Evolutionary conservation across 2,113 vertebrate genomes (phyloP).

Genomic region (Herpetotheres cachinnans): DNA sequence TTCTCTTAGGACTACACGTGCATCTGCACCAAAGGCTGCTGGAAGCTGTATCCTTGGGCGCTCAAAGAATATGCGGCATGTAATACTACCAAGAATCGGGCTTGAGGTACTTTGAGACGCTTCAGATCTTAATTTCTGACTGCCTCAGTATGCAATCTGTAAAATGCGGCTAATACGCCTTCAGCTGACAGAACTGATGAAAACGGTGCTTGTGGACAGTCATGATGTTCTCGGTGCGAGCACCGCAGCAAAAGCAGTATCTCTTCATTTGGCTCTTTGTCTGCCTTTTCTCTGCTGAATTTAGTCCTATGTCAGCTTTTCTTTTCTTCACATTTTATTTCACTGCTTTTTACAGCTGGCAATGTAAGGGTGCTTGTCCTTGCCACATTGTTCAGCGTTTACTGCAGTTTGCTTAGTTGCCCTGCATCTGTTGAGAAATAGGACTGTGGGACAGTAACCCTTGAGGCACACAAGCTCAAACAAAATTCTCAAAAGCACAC

Average conservation of each 20-base stretch:
- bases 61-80: neutral
- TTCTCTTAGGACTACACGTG: neutral
- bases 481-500: neutral
- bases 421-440: neutral
- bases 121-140: neutral
- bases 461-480: neutral
- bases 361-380: neutral
- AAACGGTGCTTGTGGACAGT: neutral
- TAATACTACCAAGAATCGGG: neutral
- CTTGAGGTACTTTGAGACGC: neutral
- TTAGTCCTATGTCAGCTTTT: neutral
- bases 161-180: neutral
- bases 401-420: neutral
- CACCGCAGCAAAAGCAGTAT: neutral
- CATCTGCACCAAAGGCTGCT: neutral
- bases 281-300: neutral
- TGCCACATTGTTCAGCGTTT: neutral
- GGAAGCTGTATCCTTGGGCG: neutral
- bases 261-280: neutral
- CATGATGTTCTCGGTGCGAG: neutral
- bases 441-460: neutral
- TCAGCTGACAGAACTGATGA: neutral
- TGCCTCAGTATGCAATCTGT: neutral
- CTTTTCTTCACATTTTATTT: conserved; percentile 3
- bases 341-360: neutral